Evolutionary conservation across 2,797 vertebrate species (phyloP), one percentile per base, ranked within the genome.

Genomic region (Pristis pectinata): DNA sequence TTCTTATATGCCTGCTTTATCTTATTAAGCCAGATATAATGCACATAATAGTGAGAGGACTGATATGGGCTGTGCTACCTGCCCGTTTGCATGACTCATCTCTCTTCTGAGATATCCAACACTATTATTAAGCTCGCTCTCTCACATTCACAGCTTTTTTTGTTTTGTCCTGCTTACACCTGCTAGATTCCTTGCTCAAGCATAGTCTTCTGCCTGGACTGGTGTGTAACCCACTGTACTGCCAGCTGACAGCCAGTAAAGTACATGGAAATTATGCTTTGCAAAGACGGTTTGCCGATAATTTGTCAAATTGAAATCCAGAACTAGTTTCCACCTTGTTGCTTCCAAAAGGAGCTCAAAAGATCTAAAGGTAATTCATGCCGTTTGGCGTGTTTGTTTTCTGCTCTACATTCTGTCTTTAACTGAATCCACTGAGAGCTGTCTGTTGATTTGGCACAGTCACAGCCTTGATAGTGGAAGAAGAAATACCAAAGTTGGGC

Each of bases 251-350:
- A 70, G n/a, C 37, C 41, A 17, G 91, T 70, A 24, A 37, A 72
- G 44, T 44, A 93, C 44, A 72, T 30, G 64, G 64, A 27, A 72
- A 49, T 17, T 27, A 44, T 93, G 91, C 10, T 93, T 27, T 44
- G 67, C 64, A 41, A 70, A 93, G 67, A 27, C 67, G 61, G 61
- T 37, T n/a, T 70, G 67, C 41, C 6, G 34, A 30, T 56, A 85
- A 85, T 85, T 53, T 85, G 49, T 53, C 82, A 89, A 89, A 61
- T 89, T 89, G 56, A 89, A 61, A 61, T n/a, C 85, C 85, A 61
- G 85, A n/a, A 59, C 56, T 61, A 61, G 34, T 59, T 89, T 37
- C 17, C 56, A 61, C 17, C 80, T 87, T 59, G 56, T 15, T 37
- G 17, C 61, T 61, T 89, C 13, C 56, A 87, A 61, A 61, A n/a